These are phyloP conservation scores for Cantharis rufa DNA, from an alignment of 2,888 invertebrate species.

Conservation along the genomic window DNA sequence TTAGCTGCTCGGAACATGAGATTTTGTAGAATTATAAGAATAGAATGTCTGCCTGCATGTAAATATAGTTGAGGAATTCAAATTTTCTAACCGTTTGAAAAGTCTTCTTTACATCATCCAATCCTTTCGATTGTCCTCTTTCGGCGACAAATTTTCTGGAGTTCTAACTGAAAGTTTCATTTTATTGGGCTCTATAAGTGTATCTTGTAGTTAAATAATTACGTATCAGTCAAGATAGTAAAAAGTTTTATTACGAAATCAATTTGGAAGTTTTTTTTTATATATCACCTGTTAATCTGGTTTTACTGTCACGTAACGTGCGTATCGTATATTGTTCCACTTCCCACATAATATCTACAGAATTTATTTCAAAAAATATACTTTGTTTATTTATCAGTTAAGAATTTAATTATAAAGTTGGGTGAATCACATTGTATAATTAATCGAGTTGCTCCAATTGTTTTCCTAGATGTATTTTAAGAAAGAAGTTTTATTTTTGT, in stretches of 20 bases:
- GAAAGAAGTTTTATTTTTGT: not conserved
- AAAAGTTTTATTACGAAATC: not conserved
- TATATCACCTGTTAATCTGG: not conserved
- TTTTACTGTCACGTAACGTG: not conserved
- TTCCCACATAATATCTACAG: not conserved
- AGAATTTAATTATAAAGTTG: not conserved
- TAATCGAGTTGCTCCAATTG: not conserved
- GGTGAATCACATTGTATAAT: not conserved
- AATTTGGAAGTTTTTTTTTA: not conserved
- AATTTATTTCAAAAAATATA: not conserved
- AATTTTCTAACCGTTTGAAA: not conserved
- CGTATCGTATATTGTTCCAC: not conserved
- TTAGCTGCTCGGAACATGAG: not conserved
- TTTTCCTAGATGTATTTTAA: not conserved
- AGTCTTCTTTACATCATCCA: not conserved
- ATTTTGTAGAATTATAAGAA: not conserved
- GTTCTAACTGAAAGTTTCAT: not conserved
- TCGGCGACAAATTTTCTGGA: not conserved
- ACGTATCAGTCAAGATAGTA: not conserved
- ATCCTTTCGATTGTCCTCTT: not conserved
- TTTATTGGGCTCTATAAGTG: not conserved
- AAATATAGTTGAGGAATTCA: not conserved
- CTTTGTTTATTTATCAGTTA: not conserved
- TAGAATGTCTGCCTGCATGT: not conserved
- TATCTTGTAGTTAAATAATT: not conserved